phyloP scores from a whole-genome alignment of 2,797 vertebrate genomes.

The Ispidina picta region DNA sequence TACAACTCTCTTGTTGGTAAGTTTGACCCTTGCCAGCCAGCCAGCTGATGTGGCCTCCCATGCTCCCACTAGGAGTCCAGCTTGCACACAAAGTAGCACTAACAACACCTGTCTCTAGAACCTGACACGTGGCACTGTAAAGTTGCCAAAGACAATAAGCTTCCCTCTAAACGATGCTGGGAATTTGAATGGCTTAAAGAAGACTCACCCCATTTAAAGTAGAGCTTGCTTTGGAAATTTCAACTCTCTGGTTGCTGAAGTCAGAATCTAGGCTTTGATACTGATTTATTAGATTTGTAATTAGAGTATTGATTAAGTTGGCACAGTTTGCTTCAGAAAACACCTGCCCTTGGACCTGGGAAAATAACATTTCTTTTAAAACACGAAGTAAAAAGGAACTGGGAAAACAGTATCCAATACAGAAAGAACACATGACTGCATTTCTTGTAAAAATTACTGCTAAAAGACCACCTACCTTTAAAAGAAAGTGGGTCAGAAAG shows the following conservation, averaged over 20 bases:
- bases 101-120: background rate
- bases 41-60: background rate
- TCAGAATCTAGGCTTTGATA: constrained; percentile 93
- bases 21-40: background rate
- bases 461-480: constrained; percentile 82
- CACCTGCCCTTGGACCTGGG: constrained; percentile 91
- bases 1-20: too few relatives aligned
- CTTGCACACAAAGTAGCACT: background rate
- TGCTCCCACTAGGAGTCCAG: background rate
- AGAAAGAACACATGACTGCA: background rate
- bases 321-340: constrained; percentile 94
- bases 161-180: rapidly evolving
- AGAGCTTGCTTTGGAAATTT: constrained; percentile 94
- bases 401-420: background rate
- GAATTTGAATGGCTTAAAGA: background rate
- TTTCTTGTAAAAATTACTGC: rapidly evolving
- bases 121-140: background rate
- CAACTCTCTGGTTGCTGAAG: constrained; percentile 86
- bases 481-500: constrained; percentile 94
- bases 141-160: background rate
- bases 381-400: background rate
- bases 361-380: constrained; percentile 19
- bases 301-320: constrained; percentile 90
- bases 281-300: constrained; percentile 94
- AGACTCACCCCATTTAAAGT: constrained; percentile 91